Evolutionary conservation across 2,113 vertebrate species (phyloP), one percentile per base, ranked within the genome.

Genomic region (Polypterus senegalus): DNA sequence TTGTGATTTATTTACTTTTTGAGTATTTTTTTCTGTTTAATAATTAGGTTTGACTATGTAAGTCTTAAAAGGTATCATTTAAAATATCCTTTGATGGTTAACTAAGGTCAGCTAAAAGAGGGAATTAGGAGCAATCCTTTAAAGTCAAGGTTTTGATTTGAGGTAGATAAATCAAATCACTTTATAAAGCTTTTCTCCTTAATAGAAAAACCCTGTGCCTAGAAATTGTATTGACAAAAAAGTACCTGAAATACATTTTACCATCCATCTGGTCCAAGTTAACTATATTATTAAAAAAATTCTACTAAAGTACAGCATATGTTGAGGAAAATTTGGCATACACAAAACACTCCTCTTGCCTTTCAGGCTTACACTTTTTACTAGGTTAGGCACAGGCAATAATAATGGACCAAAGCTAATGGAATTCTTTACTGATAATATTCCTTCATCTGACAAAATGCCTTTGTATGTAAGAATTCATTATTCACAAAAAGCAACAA

Each of bases 321-420:
- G 79, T 81, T 71, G 80, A 83, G 84, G 78, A 81, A 87, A 83
- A 89, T 78, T 84, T 84, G 80, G 83, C 79, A 82, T 74, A 68
- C 63, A 67, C 72, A 54, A 60, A 53, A 53, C 73, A 70, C 68
- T 74, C 74, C 77, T 77, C 66, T 78, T 78, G 78, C 75, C 78
- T 70, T 84, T 77, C 70, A 78, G 87, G 88, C 92, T 89, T 87
- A 91, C 88, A 89, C 86, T 81, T 79, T 75, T 82, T 81, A 88
- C 83, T 84, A 82, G 73, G 75, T 79, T 80, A 80, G 45, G 71
- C 73, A 73, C 75, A 67, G 70, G 70, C 70, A 77, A 74, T 75
- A 71, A 68, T 73, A 68, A 70, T 67, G 70, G 63, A 64, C 62
- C 60, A 64, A 57, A 63, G 63, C 60, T 74, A 69, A 73, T 71